These are phyloP conservation scores for Dorcus hopei DNA, from an alignment of 2,888 invertebrate genomes.

Conservation along the genomic window DNA sequence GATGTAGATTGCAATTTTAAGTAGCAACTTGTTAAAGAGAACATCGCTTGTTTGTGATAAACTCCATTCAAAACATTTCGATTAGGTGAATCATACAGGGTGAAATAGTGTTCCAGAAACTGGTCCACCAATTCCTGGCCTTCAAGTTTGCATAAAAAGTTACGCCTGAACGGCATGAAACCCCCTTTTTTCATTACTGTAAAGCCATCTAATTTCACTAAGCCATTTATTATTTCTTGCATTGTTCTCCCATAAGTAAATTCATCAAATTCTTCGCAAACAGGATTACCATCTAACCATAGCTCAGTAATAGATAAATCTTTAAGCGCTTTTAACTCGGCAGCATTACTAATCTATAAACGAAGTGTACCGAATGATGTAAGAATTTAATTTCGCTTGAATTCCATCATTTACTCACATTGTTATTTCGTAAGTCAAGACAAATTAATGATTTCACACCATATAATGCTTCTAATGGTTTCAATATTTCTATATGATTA, in stretches of 20 bases:
- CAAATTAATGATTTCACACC: conserved; percentile 21
- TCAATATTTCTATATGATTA: conserved; percentile 41
- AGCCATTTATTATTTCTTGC: conserved; percentile 52
- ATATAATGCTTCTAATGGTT: conserved; percentile 39
- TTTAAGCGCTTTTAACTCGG: conserved; percentile 2
- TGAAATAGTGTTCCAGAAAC: conserved; percentile 66
- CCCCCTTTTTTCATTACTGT: background rate
- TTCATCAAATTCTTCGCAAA: conserved; percentile 64
- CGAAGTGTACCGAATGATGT: background rate
- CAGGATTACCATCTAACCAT: conserved; percentile 66
- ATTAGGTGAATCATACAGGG: conserved; percentile 59
- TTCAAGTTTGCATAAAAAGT: conserved; percentile 53
- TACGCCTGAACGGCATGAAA: conserved; percentile 48
- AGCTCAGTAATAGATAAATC: conserved; percentile 41
- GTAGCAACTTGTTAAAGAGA: conserved; percentile 56
- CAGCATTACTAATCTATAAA: conserved; percentile 8
- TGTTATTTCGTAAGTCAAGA: conserved; percentile 29
- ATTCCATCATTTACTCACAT: conserved; percentile 13
- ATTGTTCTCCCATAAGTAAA: conserved; percentile 58
- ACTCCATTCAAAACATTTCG: conserved; percentile 55
- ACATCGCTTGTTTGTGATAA: conserved; percentile 62
- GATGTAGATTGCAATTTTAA: conserved; percentile 37
- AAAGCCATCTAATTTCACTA: conserved; percentile 46
- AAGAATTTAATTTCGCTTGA: background rate
- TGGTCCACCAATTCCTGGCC: conserved; percentile 55